These are phyloP conservation scores for Loriculus beryllinus DNA, from an alignment of 2,797 vertebrate genomes.

Conservation along the genomic window DNA sequence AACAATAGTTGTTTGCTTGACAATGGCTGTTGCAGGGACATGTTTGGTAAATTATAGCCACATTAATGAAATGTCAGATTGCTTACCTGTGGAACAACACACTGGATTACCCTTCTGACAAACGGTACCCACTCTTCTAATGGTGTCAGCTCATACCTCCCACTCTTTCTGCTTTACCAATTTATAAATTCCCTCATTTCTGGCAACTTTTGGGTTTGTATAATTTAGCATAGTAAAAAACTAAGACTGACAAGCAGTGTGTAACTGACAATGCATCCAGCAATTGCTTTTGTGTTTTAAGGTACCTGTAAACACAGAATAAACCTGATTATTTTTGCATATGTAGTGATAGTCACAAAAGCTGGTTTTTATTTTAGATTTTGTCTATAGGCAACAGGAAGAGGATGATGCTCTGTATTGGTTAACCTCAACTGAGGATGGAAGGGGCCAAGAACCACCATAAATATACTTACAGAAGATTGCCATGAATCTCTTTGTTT, in stretches of 20 bases:
- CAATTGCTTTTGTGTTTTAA: neutral
- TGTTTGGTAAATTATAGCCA: neutral
- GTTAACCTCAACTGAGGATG: neutral
- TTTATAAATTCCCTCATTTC: neutral
- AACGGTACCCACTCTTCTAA: neutral
- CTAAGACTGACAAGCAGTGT: neutral
- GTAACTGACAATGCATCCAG: neutral
- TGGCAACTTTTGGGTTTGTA: neutral
- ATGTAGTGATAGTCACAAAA: neutral
- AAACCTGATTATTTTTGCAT: conserved; percentile 7
- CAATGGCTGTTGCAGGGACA: neutral
- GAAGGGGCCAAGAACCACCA: neutral
- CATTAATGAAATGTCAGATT: neutral
- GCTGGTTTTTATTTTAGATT: neutral
- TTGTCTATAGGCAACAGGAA: neutral
- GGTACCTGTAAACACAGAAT: neutral
- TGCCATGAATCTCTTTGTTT: neutral
- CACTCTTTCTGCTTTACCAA: neutral
- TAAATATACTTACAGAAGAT: neutral
- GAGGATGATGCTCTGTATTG: neutral
- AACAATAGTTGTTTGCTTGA: neutral
- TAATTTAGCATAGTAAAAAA: neutral
- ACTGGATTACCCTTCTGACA: neutral
- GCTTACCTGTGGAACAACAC: neutral
- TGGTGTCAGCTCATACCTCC: neutral